A percentile compares a stretch with the other conserved stretches of the same genome.
Evolutionary conservation across 2,113 vertebrate species (phyloP).

Genomic region (Pluvianellus socialis): DNA sequence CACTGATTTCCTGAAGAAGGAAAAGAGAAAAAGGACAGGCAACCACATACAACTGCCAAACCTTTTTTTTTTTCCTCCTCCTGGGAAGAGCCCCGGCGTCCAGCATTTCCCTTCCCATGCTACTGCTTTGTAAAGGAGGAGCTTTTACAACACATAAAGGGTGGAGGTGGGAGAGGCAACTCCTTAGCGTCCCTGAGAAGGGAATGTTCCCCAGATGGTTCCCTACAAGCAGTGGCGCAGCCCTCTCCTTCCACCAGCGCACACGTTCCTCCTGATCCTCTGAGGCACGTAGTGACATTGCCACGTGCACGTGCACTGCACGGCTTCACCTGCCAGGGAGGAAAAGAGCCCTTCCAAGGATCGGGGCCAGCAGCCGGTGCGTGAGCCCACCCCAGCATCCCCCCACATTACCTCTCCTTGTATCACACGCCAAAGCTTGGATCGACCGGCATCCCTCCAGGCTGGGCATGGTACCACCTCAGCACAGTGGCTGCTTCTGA

Average conservation of each 20-base stretch:
- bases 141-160: background rate
- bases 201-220: background rate
- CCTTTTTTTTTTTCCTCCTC: background rate
- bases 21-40: background rate
- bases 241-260: background rate
- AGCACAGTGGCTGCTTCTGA: background rate
- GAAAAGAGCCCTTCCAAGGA: background rate
- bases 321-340: background rate
- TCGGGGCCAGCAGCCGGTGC: fast-evolving
- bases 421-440: fast-evolving
- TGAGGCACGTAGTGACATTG: fast-evolving
- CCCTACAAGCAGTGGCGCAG: fast-evolving
- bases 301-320: fast-evolving
- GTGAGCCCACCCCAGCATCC: background rate
- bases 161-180: background rate
- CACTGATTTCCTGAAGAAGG: background rate
- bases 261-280: fast-evolving
- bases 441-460: background rate
- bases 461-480: background rate
- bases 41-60: background rate
- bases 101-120: background rate
- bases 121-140: background rate
- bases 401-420: fast-evolving
- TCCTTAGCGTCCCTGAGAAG: background rate
- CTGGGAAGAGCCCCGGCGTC: background rate